Evolutionary conservation across 1,140 invertebrate genomes (phyloP), one percentile per base, ranked within the genome.

Genomic region (Zaprionus africanus): DNA sequence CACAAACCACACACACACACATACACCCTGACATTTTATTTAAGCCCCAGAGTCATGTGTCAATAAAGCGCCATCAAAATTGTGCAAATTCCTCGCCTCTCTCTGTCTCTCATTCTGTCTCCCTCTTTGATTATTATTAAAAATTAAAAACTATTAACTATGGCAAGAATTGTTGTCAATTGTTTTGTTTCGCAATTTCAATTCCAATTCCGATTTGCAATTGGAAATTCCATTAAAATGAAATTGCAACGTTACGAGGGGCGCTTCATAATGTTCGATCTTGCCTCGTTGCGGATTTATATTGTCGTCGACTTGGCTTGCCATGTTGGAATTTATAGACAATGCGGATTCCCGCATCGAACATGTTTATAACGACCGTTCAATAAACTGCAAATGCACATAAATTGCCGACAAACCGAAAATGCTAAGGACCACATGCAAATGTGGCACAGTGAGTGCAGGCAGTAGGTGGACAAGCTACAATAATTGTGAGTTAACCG

Each of bases 351-450:
- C 49, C 71, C 79, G 67, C 54, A 60, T 76, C 41, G 34, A 60
- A 58, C 11, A 80, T 83, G 71, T 76, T 81, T 88, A 81, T 83
- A 88, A 70, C 78, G 56, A 64, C 34, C 71, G 66, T 74, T 88
- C 81, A 71, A 87, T 88, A 88, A 88, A 90, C 74, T 88, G 87
- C 62, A 63, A 71, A 79, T 43, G 74, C 75, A 73, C 73, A 83
- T 83, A 78, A 66, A 63, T 71, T 71, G 51, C 15, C 58, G 43
- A 41, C 46, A 31, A 13, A 34, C 41, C 59, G 49, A 71, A 60
- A 68, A 61, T 72, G 62, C 69, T 72, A 64, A 66, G 66, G 70
- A 75, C 15, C 5, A 56, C 68, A 65, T 65, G 38, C 17, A 51
- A 74, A 71, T 64, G 34, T 54, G 9, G 46, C 7, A 88, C 67